Evolutionary conservation across 2,113 vertebrate species (phyloP).

Genomic region (Cebidichthys violaceus): DNA sequence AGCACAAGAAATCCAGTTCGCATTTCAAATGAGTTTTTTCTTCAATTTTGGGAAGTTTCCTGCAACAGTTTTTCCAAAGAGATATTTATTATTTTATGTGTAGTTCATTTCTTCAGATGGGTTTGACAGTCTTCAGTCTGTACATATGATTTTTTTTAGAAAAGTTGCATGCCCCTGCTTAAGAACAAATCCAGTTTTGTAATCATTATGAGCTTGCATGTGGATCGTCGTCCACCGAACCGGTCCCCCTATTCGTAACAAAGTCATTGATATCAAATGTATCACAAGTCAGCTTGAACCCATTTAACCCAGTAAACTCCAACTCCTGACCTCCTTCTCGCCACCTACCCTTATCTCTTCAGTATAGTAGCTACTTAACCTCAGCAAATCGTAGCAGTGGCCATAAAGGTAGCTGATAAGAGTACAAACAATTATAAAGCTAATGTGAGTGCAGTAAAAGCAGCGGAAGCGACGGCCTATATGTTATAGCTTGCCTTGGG

Average conservation of each 20-base stretch:
- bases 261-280: neutral
- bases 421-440: constrained; percentile 32
- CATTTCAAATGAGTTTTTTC: neutral
- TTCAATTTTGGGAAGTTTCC: neutral
- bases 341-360: constrained; percentile 24
- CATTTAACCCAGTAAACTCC: constrained; percentile 29
- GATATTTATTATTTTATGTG: neutral
- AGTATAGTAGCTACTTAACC: constrained; percentile 2
- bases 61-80: neutral
- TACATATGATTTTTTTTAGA: neutral
- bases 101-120: neutral
- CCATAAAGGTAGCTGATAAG: constrained; percentile 28
- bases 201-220: neutral
- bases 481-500: neutral
- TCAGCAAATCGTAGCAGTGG: constrained; percentile 29
- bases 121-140: neutral
- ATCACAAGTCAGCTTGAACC: neutral
- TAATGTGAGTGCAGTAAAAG: constrained; percentile 12
- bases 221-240: neutral
- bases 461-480: neutral
- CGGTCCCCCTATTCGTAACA: neutral
- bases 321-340: constrained; percentile 1
- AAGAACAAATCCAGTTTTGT: neutral
- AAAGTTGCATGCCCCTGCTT: neutral
- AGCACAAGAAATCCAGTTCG: neutral